Percentiles rank a stretch among this genome's conserved stretches.
These are phyloP conservation scores for Zoanthus solanderi DNA, from an alignment of 92 coral and sea anemone species.

Conservation along the genomic window DNA sequence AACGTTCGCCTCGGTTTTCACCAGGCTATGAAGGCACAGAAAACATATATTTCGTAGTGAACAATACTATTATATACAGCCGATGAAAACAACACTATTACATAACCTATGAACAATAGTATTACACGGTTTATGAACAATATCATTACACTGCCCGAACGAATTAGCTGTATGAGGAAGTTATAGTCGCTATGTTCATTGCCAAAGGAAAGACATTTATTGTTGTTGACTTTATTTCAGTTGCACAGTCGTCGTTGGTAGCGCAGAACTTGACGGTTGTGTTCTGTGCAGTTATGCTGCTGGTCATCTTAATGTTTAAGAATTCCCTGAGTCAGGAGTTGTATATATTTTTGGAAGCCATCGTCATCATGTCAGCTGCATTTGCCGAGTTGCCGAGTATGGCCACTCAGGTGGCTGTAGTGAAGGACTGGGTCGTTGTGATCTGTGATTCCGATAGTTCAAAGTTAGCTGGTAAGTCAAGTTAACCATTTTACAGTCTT, in stretches of 20 bases:
- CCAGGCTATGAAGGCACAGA: too few relatives aligned
- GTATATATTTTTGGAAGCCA: constrained; percentile 62
- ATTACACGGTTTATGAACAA: too few relatives aligned
- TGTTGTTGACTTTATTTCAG: constrained; percentile 45
- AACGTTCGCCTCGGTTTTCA: too few relatives aligned
- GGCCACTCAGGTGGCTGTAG: constrained; percentile 96
- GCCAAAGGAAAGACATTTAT: not conserved
- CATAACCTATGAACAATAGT: too few relatives aligned
- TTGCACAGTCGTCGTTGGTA: constrained; percentile 84
- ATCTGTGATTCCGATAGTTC: constrained; percentile 78
- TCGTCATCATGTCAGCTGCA: constrained; percentile 80
- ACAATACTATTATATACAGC: too few relatives aligned
- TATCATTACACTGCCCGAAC: too few relatives aligned
- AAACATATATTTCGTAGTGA: too few relatives aligned
- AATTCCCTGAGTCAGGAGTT: constrained; percentile 50
- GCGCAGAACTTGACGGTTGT: constrained; percentile 94
- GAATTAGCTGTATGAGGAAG: too few relatives aligned
- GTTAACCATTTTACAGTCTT: not conserved
- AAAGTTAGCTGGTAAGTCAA: constrained; percentile 82
- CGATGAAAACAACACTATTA: too few relatives aligned
- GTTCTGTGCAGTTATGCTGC: constrained; percentile 77
- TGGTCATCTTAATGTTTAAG: constrained; percentile 63
- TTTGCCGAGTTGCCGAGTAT: constrained; percentile 90
- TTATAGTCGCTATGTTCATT: not conserved
- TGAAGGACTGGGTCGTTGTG: constrained; percentile 98